Evolutionary conservation across 2,888 invertebrate species (phyloP).

Genomic region (Crematogaster levior): DNA sequence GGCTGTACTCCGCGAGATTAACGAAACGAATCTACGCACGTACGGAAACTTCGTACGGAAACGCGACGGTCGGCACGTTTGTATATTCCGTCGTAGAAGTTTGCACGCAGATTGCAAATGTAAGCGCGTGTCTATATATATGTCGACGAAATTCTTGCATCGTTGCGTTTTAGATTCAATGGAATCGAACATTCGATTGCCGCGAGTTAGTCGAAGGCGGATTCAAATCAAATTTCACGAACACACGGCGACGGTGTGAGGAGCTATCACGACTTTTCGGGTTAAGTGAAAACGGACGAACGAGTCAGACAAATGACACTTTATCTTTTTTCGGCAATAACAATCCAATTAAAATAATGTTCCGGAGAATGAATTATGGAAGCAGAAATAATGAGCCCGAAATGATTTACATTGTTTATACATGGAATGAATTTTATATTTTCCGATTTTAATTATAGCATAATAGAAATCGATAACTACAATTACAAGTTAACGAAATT

Average conservation of each 20-base stretch:
- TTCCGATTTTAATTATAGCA: neutral
- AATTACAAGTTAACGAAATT: neutral
- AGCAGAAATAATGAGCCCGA: neutral
- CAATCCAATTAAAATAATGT: slow-evolving; percentile 23
- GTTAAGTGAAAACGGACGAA: slow-evolving; percentile 5
- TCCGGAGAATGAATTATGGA: neutral
- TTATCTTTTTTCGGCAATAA: neutral
- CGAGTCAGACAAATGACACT: slow-evolving; percentile 3
- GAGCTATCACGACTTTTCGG: neutral
- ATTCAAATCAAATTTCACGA: slow-evolving; percentile 28
- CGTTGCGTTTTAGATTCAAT: slow-evolving; percentile 27
- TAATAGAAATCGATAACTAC: neutral
- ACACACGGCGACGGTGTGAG: neutral
- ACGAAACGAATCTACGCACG: slow-evolving; percentile 42
- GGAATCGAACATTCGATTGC: slow-evolving; percentile 15
- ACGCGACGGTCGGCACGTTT: slow-evolving; percentile 19
- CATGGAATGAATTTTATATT: neutral
- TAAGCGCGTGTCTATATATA: slow-evolving; percentile 6
- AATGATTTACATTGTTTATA: neutral
- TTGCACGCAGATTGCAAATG: slow-evolving; percentile 37
- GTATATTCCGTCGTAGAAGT: slow-evolving; percentile 21
- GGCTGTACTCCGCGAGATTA: slow-evolving; percentile 33
- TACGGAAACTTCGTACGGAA: slow-evolving; percentile 32
- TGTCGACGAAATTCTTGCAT: slow-evolving; percentile 42
- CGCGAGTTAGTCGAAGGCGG: neutral